phyloP scores from a whole-genome alignment of 2,113 vertebrate species.

The Erythrocercus mccallii region DNA sequence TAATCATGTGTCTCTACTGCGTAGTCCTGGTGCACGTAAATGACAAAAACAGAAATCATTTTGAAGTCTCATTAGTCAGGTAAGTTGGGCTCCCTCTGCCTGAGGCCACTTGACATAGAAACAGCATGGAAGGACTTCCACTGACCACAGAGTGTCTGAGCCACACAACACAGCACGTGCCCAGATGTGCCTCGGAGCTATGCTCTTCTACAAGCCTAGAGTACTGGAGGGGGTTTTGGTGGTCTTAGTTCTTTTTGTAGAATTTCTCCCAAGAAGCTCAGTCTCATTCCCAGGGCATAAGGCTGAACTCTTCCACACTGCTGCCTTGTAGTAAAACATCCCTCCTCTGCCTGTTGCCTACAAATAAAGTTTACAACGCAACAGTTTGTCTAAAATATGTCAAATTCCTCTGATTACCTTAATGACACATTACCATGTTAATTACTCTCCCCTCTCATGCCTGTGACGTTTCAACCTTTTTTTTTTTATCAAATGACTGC shows the following conservation, averaged over 20 bases:
- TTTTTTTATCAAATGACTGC: neutral
- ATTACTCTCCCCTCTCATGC: neutral
- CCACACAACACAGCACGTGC: rapidly evolving
- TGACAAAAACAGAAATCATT: neutral
- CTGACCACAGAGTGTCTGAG: neutral
- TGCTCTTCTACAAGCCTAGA: neutral
- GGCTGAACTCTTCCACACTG: rapidly evolving
- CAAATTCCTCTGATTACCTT: neutral
- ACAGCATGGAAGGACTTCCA: neutral
- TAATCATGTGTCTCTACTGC: neutral
- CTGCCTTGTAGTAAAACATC: neutral
- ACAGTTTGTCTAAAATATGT: neutral
- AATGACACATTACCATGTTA: neutral
- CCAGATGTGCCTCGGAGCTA: neutral
- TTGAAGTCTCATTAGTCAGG: neutral
- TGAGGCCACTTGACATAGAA: neutral
- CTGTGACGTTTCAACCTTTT: neutral
- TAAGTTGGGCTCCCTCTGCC: neutral
- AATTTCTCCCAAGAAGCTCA: neutral
- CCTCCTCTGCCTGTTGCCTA: no score
- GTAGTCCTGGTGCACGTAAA: neutral
- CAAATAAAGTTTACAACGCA: neutral
- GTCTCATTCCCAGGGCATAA: neutral
- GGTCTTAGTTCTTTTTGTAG: neutral
- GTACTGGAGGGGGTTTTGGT: neutral